These are phyloP conservation scores for Amphibalanus amphitrite DNA, from an alignment of 1,140 invertebrate species.

Conservation along the genomic window DNA sequence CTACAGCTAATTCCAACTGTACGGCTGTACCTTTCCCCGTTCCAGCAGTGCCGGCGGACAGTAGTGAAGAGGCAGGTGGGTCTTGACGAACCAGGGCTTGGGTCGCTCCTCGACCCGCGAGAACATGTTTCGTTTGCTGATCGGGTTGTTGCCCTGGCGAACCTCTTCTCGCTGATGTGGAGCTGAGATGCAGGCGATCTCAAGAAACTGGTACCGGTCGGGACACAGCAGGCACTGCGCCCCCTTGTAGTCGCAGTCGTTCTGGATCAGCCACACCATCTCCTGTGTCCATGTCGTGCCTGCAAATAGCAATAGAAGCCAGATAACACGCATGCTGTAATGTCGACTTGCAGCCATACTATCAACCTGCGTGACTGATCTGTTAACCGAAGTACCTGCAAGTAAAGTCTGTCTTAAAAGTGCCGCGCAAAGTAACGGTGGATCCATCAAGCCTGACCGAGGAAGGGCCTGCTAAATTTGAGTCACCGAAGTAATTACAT, in stretches of 20 bases:
- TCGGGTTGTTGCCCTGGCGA: background rate
- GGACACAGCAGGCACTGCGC: background rate
- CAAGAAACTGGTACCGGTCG: background rate
- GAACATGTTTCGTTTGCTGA: background rate
- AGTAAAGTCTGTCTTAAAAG: no score
- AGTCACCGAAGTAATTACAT: no score
- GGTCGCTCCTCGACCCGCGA: background rate
- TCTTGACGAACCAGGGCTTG: background rate
- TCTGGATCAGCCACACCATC: no score
- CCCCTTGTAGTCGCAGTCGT: background rate
- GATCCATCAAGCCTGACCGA: no score
- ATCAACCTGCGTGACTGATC: no score
- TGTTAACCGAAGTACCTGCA: no score
- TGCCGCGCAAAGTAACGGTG: no score
- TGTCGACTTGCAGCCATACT: no score
- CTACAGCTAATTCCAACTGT: no score
- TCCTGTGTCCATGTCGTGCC: background rate
- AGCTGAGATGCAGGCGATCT: background rate
- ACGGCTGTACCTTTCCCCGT: background rate
- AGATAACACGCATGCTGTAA: no score
- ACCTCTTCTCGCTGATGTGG: background rate
- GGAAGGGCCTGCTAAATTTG: no score
- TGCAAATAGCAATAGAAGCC: constrained; percentile 1
- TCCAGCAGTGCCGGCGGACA: background rate
- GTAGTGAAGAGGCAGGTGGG: background rate